phyloP scores from a whole-genome alignment of 2,797 vertebrate genomes.

The Acrocephalus scirpaceus region DNA sequence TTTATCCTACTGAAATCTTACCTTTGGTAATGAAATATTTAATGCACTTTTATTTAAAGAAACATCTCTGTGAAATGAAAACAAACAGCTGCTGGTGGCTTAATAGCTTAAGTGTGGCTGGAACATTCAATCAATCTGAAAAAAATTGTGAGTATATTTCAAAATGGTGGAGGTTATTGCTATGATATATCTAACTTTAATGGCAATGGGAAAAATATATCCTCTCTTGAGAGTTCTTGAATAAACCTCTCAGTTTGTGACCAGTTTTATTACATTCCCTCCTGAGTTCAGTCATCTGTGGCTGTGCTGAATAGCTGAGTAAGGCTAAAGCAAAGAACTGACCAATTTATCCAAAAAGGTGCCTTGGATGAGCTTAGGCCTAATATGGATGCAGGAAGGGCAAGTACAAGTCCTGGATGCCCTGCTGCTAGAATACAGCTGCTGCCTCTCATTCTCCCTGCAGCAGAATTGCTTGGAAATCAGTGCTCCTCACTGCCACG shows the following conservation, averaged over 20 bases:
- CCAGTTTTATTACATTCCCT: background rate
- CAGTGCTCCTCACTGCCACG: background rate
- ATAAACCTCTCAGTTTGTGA: background rate
- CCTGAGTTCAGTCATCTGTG: background rate
- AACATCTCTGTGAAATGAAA: slow-evolving; percentile 15
- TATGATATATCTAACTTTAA: background rate
- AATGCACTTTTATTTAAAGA: background rate
- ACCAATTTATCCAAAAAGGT: background rate
- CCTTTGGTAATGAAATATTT: background rate
- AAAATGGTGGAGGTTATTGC: background rate
- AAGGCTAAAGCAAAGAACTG: background rate
- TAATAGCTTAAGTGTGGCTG: background rate
- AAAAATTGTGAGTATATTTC: slow-evolving; percentile 7
- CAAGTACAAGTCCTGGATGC: background rate
- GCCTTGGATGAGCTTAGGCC: background rate
- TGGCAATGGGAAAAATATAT: background rate
- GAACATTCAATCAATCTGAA: background rate
- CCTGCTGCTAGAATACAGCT: background rate
- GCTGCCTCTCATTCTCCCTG: background rate
- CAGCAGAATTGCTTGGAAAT: background rate
- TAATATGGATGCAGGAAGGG: background rate
- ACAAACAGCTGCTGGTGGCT: slow-evolving; percentile 36
- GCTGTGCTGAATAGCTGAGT: background rate
- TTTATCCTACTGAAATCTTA: background rate
- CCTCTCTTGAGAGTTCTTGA: background rate